phyloP scores from a whole-genome alignment of 2,113 vertebrate genomes.

The Numenius arquata region DNA sequence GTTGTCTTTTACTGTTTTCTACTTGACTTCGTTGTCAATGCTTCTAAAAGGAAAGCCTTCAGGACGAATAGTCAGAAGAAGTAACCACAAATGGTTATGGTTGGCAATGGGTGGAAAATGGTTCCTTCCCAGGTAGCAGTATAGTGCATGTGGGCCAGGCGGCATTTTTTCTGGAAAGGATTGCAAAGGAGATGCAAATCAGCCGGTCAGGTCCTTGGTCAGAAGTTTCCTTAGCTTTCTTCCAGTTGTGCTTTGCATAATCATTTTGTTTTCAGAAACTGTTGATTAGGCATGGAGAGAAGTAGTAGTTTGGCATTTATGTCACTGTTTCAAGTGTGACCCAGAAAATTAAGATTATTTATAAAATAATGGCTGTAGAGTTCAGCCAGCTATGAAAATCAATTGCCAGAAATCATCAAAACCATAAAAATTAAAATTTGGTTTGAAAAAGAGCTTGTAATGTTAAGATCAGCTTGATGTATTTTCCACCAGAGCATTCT shows the following conservation, averaged over 20 bases:
- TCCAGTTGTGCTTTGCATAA: neutral
- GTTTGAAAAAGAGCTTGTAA: neutral
- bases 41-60: neutral
- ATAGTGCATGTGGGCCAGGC: no score
- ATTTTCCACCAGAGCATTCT: neutral
- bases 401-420: constrained; percentile 9
- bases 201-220: neutral
- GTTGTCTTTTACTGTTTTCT: neutral
- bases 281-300: neutral
- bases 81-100: neutral
- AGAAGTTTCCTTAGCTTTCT: neutral
- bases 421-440: constrained; percentile 3
- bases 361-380: neutral
- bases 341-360: neutral
- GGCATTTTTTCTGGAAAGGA: neutral
- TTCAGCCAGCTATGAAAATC: neutral
- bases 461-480: neutral
- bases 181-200: neutral
- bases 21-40: neutral
- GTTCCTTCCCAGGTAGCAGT: neutral
- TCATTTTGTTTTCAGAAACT: neutral
- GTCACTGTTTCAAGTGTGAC: neutral
- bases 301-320: neutral
- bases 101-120: neutral
- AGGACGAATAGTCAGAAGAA: neutral